Conservation (phyloP, 1,140 invertebrate genomes). For the Galendromus occidentalis region DNA sequence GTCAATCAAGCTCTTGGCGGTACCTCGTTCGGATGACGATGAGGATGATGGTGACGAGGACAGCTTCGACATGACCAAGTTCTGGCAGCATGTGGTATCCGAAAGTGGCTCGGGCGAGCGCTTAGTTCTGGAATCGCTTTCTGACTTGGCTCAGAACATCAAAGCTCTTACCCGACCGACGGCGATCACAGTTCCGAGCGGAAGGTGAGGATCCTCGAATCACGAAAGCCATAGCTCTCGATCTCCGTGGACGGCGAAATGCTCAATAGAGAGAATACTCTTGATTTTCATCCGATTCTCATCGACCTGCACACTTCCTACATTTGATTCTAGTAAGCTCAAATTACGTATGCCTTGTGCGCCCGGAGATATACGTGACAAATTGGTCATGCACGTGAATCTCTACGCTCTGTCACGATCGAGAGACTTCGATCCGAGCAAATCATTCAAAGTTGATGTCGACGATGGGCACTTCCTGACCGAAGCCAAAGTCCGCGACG, state of each 20-base stretch:
- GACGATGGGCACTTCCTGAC: not conserved
- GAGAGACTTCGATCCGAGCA: slow-evolving; percentile 1
- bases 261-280: no score
- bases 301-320: no score
- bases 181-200: not conserved
- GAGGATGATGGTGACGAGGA: not conserved
- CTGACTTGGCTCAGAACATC: not conserved
- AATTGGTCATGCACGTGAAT: not conserved
- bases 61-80: not conserved
- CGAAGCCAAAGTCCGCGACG: not conserved
- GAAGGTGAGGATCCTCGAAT: not conserved
- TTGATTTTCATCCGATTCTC: no score
- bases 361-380: not conserved
- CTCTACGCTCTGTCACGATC: slow-evolving; percentile 6
- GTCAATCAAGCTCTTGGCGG: slow-evolving; percentile 1
- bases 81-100: not conserved
- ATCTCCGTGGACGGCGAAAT: no score
- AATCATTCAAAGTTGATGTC: not conserved
- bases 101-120: not conserved
- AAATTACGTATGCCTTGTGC: not conserved
- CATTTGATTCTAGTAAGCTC: not conserved
- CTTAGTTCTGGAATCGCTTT: not conserved
- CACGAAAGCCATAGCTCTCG: no score
- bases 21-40: not conserved
- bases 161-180: not conserved